Evolutionary conservation across 2,888 invertebrate genomes (phyloP).

Genomic region (Arenicola marina): DNA sequence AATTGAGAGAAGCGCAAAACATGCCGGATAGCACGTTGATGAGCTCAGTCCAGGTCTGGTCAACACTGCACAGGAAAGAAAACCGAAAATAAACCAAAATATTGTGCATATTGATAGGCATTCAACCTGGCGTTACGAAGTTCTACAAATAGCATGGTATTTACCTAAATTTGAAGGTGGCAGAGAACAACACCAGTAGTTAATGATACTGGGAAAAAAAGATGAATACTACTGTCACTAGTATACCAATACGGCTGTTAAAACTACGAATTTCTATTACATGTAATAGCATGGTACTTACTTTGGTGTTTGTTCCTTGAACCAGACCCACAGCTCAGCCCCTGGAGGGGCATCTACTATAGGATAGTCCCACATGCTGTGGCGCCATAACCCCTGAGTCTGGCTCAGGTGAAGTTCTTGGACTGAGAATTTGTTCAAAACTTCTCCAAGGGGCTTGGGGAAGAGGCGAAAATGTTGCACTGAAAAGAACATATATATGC

Average conservation of each 20-base stretch:
- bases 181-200: too few species aligned
- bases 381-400: constrained; percentile 92
- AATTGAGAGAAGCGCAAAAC: constrained; percentile 94
- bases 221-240: too few species aligned
- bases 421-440: constrained; percentile 80
- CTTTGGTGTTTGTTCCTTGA: constrained; percentile 69
- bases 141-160: too few species aligned
- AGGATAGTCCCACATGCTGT: constrained; percentile 94
- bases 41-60: constrained; percentile 81
- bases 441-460: constrained; percentile 86
- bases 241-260: not conserved
- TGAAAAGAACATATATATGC: too few species aligned
- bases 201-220: too few species aligned
- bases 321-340: constrained; percentile 94
- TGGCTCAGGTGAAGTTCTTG: constrained; percentile 89
- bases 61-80: constrained; percentile 74
- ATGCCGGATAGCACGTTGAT: constrained; percentile 91
- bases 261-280: not conserved
- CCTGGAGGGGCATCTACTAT: constrained; percentile 87
- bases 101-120: too few species aligned
- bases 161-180: too few species aligned
- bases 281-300: constrained; percentile 39
- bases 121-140: too few species aligned
- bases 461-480: constrained; percentile 78
- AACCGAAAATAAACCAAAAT: too few species aligned